phyloP scores from a whole-genome alignment of 1,140 invertebrate species.

The Triops cancriformis region DNA sequence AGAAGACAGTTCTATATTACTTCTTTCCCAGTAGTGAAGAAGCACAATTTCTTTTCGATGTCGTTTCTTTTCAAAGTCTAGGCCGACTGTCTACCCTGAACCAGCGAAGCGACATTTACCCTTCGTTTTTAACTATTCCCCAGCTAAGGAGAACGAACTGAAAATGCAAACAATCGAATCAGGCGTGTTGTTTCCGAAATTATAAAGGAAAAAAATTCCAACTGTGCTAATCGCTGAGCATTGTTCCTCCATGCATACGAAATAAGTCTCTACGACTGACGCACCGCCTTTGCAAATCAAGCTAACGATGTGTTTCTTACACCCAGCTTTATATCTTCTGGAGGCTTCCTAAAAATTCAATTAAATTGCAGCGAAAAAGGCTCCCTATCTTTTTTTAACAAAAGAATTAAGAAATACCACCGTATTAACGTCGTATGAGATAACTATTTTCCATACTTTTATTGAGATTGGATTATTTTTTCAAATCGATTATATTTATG shows the following conservation, averaged over 20 bases:
- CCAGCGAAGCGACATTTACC: background rate
- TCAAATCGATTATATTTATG: too few species aligned
- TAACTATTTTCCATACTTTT: too few species aligned
- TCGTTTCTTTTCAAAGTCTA: too few species aligned
- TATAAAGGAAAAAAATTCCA: background rate
- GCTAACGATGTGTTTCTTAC: background rate
- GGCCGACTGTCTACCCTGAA: background rate
- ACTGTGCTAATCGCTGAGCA: background rate
- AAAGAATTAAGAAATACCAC: too few species aligned
- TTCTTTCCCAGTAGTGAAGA: background rate
- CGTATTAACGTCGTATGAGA: too few species aligned
- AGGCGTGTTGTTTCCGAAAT: background rate
- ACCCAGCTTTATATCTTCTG: background rate
- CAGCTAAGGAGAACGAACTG: background rate
- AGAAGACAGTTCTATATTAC: background rate
- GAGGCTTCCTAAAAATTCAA: background rate
- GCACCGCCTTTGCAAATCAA: background rate
- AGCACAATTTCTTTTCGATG: background rate
- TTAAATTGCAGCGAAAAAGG: background rate
- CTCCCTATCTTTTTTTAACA: background rate
- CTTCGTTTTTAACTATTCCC: background rate
- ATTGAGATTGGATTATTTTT: too few species aligned
- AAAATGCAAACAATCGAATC: conserved; percentile 1
- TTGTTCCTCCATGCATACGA: background rate
- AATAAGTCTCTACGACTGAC: background rate